Percentiles rank a stretch among this genome's conserved stretches.
Conservation (phyloP, 2,888 invertebrate species). For the Gonocerus acuteangulatus region DNA sequence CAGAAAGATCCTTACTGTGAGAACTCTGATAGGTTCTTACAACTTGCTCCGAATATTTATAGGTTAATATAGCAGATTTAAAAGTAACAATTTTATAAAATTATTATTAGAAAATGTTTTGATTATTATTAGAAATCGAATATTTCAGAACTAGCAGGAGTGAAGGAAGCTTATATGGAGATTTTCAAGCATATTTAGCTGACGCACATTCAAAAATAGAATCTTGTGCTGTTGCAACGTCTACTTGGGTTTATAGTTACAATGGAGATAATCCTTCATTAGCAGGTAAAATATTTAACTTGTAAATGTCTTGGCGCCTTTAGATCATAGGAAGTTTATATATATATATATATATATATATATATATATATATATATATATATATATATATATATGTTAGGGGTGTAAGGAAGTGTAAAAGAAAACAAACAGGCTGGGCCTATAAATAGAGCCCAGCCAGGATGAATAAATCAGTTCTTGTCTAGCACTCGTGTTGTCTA, state of each 20-base stretch:
- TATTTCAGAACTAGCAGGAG: constrained; percentile 10
- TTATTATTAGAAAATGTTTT: not conserved
- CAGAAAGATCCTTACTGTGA: constrained; percentile 66
- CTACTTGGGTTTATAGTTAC: constrained; percentile 71
- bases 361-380: too few relatives aligned
- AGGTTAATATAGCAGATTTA: constrained; percentile 32
- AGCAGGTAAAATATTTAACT: constrained; percentile 32
- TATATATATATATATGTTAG: too few relatives aligned
- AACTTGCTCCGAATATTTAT: constrained; percentile 55
- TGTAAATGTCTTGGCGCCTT: not conserved
- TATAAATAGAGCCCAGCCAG: too few relatives aligned
- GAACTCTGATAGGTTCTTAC: constrained; percentile 66
- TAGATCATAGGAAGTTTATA: too few relatives aligned
- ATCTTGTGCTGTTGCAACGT: constrained; percentile 65
- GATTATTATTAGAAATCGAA: not conserved
- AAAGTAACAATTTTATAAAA: not conserved
- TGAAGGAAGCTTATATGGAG: constrained; percentile 62
- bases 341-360: too few relatives aligned
- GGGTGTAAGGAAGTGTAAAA: too few relatives aligned
- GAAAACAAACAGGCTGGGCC: too few relatives aligned
- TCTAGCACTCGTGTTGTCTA: too few relatives aligned
- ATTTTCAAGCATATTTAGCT: constrained; percentile 77
- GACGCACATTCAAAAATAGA: constrained; percentile 74
- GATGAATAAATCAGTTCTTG: too few relatives aligned
- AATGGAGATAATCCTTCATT: constrained; percentile 44